Evolutionary conservation across 2,797 vertebrate species (phyloP).

Genomic region (Tenualosa ilisha): DNA sequence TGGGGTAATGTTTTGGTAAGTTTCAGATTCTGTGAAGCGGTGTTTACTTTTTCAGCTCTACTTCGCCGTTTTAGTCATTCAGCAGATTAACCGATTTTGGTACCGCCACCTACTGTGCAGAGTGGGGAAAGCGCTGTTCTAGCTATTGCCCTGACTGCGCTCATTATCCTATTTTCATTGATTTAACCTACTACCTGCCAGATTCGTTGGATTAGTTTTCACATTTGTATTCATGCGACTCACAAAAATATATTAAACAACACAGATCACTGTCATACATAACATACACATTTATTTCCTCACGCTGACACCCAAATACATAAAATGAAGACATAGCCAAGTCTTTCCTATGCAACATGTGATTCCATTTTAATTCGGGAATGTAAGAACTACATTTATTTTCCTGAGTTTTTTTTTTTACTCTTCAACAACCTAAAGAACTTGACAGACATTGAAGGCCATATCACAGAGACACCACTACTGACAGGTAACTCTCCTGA

Average conservation of each 20-base stretch:
- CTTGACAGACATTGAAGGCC: too few relatives aligned
- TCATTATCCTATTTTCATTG: neutral
- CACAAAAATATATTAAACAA: neutral
- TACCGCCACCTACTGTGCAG: neutral
- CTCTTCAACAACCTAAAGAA: too few relatives aligned
- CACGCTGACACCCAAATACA: neutral
- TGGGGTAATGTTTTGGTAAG: neutral
- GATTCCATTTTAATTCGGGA: too few relatives aligned
- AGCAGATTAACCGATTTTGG: neutral
- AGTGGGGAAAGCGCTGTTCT: neutral
- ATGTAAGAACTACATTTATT: too few relatives aligned
- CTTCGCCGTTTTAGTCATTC: neutral
- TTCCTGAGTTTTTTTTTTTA: too few relatives aligned
- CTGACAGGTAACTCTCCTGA: too few relatives aligned
- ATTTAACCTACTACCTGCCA: neutral
- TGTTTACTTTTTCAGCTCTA: conserved; percentile 14
- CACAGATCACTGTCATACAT: neutral
- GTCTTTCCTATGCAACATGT: too few relatives aligned
- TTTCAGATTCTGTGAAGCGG: neutral
- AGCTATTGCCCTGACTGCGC: neutral
- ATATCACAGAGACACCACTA: too few relatives aligned
- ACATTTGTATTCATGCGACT: neutral
- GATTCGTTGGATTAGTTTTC: too few relatives aligned
- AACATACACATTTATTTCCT: neutral
- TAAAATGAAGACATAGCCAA: neutral